These are phyloP conservation scores for Eriosoma lanigerum DNA, from an alignment of 1,140 invertebrate genomes.

Conservation along the genomic window DNA sequence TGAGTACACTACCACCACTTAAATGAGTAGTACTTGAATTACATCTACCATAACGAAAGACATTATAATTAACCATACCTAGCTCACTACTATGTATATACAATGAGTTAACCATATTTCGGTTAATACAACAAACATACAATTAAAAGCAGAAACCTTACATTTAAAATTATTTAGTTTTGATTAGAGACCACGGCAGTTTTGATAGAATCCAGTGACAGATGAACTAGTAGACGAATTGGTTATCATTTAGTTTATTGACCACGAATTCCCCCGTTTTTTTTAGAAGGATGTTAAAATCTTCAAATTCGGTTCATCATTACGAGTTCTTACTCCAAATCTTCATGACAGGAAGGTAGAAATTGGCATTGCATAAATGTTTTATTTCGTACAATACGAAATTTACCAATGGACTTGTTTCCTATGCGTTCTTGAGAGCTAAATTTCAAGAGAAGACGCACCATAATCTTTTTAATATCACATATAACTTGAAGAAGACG, in stretches of 20 bases:
- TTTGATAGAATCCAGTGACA: constrained; percentile 9
- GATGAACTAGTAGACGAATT: neutral
- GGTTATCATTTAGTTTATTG: neutral
- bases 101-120: neutral
- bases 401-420: too few species aligned
- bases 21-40: neutral
- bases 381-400: neutral
- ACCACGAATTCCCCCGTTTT: neutral
- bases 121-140: neutral
- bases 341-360: neutral
- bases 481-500: too few species aligned
- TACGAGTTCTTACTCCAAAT: neutral
- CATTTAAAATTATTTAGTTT: neutral
- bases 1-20: neutral
- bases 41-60: neutral
- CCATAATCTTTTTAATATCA: too few species aligned
- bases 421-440: too few species aligned
- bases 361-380: neutral
- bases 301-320: constrained; percentile 12
- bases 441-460: too few species aligned
- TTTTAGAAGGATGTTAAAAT: neutral
- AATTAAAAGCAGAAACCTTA: neutral
- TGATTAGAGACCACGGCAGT: neutral
- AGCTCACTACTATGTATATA: neutral
- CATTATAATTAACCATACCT: neutral